phyloP scores from a whole-genome alignment of 1,140 invertebrate species.

The Philotrypesis tridentata region DNA sequence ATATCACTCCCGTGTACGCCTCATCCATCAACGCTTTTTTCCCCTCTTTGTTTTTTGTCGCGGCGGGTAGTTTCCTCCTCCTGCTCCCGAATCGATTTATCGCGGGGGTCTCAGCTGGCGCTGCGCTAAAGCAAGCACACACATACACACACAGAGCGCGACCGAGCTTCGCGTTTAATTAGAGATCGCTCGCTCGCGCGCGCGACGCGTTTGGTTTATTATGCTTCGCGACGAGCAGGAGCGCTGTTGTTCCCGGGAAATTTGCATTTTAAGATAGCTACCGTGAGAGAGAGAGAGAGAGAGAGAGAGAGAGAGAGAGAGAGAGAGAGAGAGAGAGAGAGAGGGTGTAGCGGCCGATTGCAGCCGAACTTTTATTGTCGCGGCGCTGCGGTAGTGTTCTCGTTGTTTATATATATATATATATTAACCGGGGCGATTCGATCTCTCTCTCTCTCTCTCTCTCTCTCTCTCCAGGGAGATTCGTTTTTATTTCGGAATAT shows the following conservation, averaged over 20 bases:
- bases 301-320: too few relatives aligned
- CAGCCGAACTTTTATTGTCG: background rate
- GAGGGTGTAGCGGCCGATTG: too few relatives aligned
- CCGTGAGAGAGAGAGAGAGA: too few relatives aligned
- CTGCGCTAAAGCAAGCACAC: slow-evolving; percentile 21
- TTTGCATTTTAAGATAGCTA: slow-evolving; percentile 26
- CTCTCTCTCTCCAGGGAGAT: too few relatives aligned
- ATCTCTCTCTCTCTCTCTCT: too few relatives aligned
- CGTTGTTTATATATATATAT: background rate
- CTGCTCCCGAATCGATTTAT: slow-evolving; percentile 2
- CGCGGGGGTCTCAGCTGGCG: background rate
- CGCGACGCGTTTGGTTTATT: background rate
- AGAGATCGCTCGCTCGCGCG: background rate
- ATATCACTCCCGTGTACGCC: background rate
- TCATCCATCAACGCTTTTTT: background rate
- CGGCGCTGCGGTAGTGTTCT: too few relatives aligned
- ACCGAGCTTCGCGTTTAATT: slow-evolving; percentile 27
- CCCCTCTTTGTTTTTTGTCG: background rate
- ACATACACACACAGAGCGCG: too few relatives aligned
- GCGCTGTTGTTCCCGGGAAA: background rate
- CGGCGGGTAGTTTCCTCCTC: background rate
- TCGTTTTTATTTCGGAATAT: too few relatives aligned
- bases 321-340: too few relatives aligned
- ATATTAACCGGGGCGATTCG: too few relatives aligned
- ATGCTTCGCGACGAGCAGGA: background rate